These are phyloP conservation scores for Lydus trimaculatus DNA, from an alignment of 2,888 invertebrate genomes.

Conservation along the genomic window DNA sequence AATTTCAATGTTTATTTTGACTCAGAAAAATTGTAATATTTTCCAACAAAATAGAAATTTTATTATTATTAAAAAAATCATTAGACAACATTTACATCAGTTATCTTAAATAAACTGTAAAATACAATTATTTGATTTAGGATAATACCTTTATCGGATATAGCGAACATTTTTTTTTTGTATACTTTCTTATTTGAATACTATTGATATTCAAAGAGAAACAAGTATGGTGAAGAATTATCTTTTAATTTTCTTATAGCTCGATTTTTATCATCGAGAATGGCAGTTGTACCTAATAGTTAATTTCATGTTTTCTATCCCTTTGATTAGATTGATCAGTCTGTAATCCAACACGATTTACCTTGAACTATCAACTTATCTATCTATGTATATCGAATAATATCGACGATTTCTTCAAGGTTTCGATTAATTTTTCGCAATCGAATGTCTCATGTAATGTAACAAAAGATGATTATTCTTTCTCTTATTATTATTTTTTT, in stretches of 20 bases:
- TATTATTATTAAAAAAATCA: background rate
- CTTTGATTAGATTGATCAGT: background rate
- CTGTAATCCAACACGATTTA: conserved; percentile 23
- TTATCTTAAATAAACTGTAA: conserved; percentile 25
- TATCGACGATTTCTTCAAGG: conserved; percentile 20
- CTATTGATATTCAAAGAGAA: background rate
- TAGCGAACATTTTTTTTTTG: conserved; percentile 14
- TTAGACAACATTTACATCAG: conserved; percentile 7
- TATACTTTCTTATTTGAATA: background rate
- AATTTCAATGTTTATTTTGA: conserved; percentile 17
- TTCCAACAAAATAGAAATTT: background rate
- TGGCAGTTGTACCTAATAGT: too few species aligned
- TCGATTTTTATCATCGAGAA: background rate
- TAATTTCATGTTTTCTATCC: background rate
- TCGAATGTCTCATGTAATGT: background rate
- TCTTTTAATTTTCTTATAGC: conserved; percentile 11
- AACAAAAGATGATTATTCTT: background rate
- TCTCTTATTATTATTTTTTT: background rate
- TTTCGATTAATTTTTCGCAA: conserved; percentile 18
- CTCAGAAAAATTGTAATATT: conserved; percentile 14
- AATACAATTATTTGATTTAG: conserved; percentile 21
- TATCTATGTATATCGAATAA: conserved; percentile 22
- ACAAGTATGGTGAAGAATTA: background rate
- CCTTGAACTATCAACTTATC: conserved; percentile 39
- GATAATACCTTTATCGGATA: conserved; percentile 25